Conservation (phyloP, 2,888 invertebrate genomes). For the Cataglyphis livida region DNA sequence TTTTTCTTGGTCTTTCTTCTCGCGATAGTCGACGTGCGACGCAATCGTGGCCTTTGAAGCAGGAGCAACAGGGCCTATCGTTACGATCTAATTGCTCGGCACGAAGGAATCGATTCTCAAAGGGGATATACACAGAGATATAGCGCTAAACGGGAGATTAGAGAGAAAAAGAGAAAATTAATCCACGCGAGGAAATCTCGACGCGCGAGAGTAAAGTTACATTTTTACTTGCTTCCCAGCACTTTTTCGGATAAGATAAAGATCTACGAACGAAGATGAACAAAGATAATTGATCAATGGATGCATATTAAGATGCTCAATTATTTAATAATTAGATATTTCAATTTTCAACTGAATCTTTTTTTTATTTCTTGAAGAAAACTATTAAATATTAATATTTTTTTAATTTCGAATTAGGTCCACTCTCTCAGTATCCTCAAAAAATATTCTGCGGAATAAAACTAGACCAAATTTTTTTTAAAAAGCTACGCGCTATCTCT, state of each 20-base stretch:
- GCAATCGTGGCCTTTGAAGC: constrained; percentile 41
- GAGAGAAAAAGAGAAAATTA: background rate
- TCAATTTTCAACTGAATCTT: no score
- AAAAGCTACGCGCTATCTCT: no score
- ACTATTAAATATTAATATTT: no score
- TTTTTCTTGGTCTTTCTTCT: constrained; percentile 27
- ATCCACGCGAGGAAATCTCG: background rate
- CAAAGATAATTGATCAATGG: constrained; percentile 1
- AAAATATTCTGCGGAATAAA: no score
- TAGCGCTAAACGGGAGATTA: background rate
- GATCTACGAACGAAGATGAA: background rate
- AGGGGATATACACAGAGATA: constrained; percentile 3
- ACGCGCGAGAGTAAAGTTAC: background rate
- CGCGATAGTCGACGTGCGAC: constrained; percentile 12
- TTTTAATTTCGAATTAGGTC: no score
- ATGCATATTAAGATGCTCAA: no score
- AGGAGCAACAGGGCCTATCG: constrained; percentile 51
- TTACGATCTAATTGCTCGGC: constrained; percentile 56
- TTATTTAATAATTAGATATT: no score
- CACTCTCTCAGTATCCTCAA: no score
- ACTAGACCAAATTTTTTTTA: no score
- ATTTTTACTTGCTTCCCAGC: background rate
- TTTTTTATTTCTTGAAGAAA: no score
- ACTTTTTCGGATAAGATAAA: background rate
- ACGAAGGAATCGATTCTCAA: constrained; percentile 34